Conservation (phyloP, 2,797 vertebrate species). For the Ceyx erithaca region DNA sequence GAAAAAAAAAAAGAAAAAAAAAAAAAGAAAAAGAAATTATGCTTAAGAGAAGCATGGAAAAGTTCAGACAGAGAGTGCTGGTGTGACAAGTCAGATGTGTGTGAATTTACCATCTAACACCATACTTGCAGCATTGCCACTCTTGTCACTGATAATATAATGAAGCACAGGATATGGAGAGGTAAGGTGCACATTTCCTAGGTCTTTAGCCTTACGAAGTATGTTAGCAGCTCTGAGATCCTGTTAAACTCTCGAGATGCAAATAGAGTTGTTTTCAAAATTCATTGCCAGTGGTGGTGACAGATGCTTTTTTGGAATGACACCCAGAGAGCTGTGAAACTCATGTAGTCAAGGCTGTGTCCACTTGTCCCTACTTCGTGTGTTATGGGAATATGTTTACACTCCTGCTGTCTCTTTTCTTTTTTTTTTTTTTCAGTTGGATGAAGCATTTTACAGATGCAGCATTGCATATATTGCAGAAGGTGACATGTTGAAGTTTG, state of each 20-base stretch:
- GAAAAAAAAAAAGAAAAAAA: background rate
- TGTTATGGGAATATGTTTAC: conserved; percentile 59
- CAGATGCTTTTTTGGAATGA: conserved; percentile 59
- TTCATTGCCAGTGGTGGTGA: conserved; percentile 14
- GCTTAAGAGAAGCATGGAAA: background rate
- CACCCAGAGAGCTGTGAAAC: conserved; percentile 56
- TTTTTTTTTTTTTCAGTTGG: background rate
- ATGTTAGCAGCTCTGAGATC: background rate
- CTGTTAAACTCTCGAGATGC: conserved; percentile 33
- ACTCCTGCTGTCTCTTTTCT: background rate
- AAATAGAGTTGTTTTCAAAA: conserved; percentile 44
- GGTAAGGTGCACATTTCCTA: background rate
- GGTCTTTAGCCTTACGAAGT: background rate
- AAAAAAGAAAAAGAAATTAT: background rate
- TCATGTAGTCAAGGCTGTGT: conserved; percentile 40
- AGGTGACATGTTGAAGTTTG: background rate
- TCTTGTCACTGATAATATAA: conserved; percentile 48
- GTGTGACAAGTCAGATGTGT: conserved; percentile 12
- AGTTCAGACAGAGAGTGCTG: background rate
- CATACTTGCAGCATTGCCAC: background rate
- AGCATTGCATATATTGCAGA: background rate
- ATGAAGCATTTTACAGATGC: conserved; percentile 34
- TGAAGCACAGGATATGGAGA: background rate
- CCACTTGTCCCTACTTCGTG: conserved; percentile 39
- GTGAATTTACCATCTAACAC: conserved; percentile 52